Base-by-base conservation (phyloP, 2,888 invertebrate genomes). In the Drosophila rellima region DNA sequence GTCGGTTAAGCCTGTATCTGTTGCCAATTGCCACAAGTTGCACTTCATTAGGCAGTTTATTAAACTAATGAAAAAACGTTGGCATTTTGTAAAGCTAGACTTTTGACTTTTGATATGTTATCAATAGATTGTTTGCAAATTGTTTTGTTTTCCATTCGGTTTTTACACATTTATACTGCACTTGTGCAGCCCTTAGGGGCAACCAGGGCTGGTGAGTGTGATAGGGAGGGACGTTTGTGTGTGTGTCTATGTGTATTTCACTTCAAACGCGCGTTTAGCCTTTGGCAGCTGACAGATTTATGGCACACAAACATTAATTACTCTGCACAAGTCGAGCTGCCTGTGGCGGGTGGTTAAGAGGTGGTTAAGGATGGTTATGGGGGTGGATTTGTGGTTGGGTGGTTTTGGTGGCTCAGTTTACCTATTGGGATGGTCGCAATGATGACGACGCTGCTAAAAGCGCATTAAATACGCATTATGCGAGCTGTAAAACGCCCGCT, bases 401-500 rank as follows among this genome's bases (percentile, higher is more conserved):
- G 23, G 23, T 7, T 4, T 17, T 2, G 3, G 33, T 20, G 20
- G 18, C 15, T 37, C 26, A 54, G 47, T 42, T 72, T 69, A 76
- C 78, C 75, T 78, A 78, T 69, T 69, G 57, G 57, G n/a, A 51
- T 33, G 62, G 23, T n/a, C 35, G 10, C 40, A 40, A 33, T 37
- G 56, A 55, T 40, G 26, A 23, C 18, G 55, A 47, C 18, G 40
- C 60, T 33, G 75, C 80, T 75, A 70, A 65, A 83, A 80, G 78
- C 71, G 78, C 84, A 82, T 82, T 86, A 80, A 78, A 87, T 80
- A 78, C 84, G 78, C 84, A 82, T 82, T 82, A 87, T 67, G 65
- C 39, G 63, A 52, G 60, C 65, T 40, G 31, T 42, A 35, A 47
- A 33, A 47, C 23, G 37, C 64, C 35, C 48, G 29, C 52, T 56